These are phyloP conservation scores for Molorchus minor DNA, from an alignment of 2,888 invertebrate species.

Conservation along the genomic window DNA sequence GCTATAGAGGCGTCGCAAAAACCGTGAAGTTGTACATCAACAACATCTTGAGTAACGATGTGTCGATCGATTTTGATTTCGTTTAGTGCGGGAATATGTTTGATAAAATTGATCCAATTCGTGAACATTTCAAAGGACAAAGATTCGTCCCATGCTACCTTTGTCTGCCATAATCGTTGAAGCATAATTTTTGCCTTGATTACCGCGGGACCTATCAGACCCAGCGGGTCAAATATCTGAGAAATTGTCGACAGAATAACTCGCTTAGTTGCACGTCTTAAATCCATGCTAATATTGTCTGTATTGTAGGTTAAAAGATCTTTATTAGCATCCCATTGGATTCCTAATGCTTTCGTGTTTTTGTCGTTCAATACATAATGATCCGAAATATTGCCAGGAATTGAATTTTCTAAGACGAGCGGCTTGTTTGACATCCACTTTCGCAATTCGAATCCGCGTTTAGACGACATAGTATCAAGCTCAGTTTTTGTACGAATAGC, in stretches of 20 bases:
- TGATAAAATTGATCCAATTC: neutral
- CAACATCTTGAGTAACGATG: neutral
- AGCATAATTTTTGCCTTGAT: slow-evolving; percentile 9
- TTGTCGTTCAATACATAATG: neutral
- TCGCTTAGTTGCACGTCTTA: slow-evolving; percentile 4
- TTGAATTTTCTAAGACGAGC: neutral
- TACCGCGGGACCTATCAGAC: neutral
- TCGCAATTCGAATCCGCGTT: slow-evolving; percentile 7
- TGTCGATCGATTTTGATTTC: slow-evolving; percentile 5
- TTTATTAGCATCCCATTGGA: slow-evolving; percentile 6
- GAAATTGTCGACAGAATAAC: slow-evolving; percentile 10
- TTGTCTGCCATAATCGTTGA: slow-evolving; percentile 5
- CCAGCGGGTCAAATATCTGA: slow-evolving; percentile 24
- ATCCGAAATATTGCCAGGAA: neutral
- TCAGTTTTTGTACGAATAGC: no score
- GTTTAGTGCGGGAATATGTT: neutral
- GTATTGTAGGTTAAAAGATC: slow-evolving; percentile 11
- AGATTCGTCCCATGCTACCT: neutral
- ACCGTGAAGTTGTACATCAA: neutral
- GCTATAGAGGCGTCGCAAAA: neutral
- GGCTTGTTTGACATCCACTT: slow-evolving; percentile 24
- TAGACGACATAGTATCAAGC: no score
- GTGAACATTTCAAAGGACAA: neutral
- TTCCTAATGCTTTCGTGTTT: slow-evolving; percentile 14
- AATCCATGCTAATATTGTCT: neutral